These are phyloP conservation scores for Conchocele bisecta DNA, from an alignment of 2,888 invertebrate species.

Conservation along the genomic window DNA sequence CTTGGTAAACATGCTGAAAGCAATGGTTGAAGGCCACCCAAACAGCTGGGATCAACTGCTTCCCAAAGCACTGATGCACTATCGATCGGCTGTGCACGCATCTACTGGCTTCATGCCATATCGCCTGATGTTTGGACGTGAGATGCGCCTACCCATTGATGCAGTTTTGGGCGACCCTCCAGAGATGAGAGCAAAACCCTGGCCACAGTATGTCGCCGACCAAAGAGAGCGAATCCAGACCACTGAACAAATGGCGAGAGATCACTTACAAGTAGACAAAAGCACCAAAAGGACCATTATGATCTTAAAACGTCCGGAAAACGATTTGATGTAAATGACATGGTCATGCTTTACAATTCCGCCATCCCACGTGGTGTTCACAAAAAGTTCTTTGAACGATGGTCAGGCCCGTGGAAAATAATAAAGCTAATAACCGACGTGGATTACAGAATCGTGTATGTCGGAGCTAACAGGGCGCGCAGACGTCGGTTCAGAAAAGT, in stretches of 20 bases:
- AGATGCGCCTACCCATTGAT: slow-evolving; percentile 9
- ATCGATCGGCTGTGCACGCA: slow-evolving; percentile 6
- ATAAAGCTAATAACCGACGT: slow-evolving; percentile 6
- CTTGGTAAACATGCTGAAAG: too few species aligned
- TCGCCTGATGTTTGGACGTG: slow-evolving; percentile 7
- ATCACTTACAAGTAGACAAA: slow-evolving; percentile 3
- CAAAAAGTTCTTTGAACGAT: slow-evolving; percentile 9
- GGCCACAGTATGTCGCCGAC: neutral
- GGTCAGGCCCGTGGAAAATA: slow-evolving; percentile 8
- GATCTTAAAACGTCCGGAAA: neutral
- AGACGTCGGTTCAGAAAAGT: neutral
- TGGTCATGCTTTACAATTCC: slow-evolving; percentile 3
- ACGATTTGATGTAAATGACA: neutral
- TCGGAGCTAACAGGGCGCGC: neutral
- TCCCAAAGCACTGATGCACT: slow-evolving; percentile 11
- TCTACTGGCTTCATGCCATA: slow-evolving; percentile 11
- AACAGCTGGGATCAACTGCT: slow-evolving; percentile 3
- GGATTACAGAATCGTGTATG: neutral
- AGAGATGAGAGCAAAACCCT: neutral
- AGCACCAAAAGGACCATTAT: slow-evolving; percentile 7
- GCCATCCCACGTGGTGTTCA: slow-evolving; percentile 4
- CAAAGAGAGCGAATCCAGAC: neutral
- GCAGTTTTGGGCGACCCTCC: slow-evolving; percentile 1
- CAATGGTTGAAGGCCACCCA: slow-evolving; percentile 1
- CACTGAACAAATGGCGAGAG: slow-evolving; percentile 5